Conservation (phyloP, 1,140 invertebrate species). For the Euwallacea fornicatus region DNA sequence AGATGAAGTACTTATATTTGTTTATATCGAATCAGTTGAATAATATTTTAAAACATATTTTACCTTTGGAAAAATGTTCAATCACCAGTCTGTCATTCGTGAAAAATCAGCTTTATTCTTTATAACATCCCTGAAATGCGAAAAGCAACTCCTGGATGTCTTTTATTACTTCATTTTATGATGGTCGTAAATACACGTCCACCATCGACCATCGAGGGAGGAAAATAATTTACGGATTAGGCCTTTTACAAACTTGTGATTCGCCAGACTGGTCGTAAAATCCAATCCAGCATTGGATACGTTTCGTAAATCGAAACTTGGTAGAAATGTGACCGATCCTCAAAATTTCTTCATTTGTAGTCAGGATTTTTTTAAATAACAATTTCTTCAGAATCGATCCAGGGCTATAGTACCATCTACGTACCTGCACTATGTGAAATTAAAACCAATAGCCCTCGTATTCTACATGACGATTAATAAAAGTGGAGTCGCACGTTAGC, state of each 20-base stretch:
- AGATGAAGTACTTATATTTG: too few species aligned
- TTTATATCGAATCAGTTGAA: too few species aligned
- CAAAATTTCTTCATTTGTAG: neutral
- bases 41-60: too few species aligned
- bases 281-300: constrained; percentile 8
- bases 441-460: neutral
- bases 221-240: constrained; percentile 19
- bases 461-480: constrained; percentile 11
- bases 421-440: neutral
- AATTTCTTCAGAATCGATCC: neutral
- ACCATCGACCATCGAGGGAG: neutral
- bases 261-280: constrained; percentile 16
- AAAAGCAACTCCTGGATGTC: neutral
- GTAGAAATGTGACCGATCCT: neutral
- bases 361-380: neutral
- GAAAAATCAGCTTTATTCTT: too few species aligned
- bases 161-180: constrained; percentile 9
- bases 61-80: too few species aligned
- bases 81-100: too few species aligned
- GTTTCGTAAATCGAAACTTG: constrained; percentile 11
- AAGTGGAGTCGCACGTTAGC: constrained; percentile 10
- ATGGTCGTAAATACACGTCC: constrained; percentile 15
- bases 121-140: neutral
- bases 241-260: constrained; percentile 4
- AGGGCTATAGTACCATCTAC: too few species aligned